A percentile compares a stretch with the other conserved stretches of the same genome.
phyloP scores from a whole-genome alignment of 2,113 vertebrate genomes.

The Hiodon tergisus region DNA sequence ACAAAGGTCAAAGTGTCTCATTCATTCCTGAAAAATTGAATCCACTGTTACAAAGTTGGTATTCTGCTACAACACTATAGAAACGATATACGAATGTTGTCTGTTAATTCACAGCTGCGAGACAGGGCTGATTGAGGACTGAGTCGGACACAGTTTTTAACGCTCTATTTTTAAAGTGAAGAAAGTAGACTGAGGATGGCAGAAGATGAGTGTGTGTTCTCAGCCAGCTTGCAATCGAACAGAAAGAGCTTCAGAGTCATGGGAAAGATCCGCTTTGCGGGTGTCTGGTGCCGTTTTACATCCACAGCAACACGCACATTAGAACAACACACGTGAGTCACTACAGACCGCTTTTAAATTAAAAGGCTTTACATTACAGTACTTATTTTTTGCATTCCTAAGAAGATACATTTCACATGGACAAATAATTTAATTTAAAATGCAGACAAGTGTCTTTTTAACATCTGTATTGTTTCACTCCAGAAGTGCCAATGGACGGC shows the following conservation, averaged over 20 bases:
- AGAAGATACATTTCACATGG: not conserved
- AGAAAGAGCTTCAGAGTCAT: not conserved
- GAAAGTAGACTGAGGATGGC: not conserved
- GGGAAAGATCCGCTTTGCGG: not conserved
- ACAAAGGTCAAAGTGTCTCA: too few species aligned
- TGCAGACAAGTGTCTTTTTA: conserved; percentile 1
- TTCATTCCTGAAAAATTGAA: not conserved
- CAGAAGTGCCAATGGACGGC: not conserved
- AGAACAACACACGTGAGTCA: not conserved
- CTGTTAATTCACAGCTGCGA: too few species aligned
- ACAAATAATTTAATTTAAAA: not conserved
- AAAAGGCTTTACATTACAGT: not conserved
- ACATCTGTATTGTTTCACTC: conserved; percentile 3
- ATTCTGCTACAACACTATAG: too few species aligned
- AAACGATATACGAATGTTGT: too few species aligned
- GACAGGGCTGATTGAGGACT: too few species aligned
- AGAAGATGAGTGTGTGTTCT: not conserved
- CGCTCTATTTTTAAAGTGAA: too few species aligned
- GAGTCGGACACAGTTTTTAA: too few species aligned
- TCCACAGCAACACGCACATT: not conserved
- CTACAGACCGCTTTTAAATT: not conserved
- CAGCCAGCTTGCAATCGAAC: not conserved
- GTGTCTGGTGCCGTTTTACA: not conserved
- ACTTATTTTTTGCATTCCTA: not conserved
- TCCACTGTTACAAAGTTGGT: not conserved